Conservation (phyloP, 2,113 vertebrate species). For the Himantopus leucocephalus region DNA sequence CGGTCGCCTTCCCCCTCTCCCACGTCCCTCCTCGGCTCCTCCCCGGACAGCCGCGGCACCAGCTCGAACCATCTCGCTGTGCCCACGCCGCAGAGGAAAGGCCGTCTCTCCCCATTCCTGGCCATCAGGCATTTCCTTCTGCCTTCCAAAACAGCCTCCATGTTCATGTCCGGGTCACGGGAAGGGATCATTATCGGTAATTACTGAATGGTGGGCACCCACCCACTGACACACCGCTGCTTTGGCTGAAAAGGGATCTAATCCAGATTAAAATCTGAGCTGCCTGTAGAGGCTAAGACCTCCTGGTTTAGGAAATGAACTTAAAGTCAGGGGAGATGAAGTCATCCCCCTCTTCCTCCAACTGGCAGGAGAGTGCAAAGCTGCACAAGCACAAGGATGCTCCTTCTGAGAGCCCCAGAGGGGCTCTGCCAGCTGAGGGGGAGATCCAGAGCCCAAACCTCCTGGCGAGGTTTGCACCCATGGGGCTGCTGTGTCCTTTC, state of each 20-base stretch:
- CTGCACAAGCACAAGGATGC: not conserved
- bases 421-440: not conserved
- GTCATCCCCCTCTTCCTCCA: not conserved
- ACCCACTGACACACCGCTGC: fast-evolving
- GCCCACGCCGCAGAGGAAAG: constrained; percentile 4
- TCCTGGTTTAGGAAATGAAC: not conserved
- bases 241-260: not conserved
- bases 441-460: not conserved
- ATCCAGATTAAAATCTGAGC: not conserved
- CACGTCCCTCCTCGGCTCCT: not conserved
- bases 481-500: not conserved
- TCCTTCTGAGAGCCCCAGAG: not conserved
- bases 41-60: not conserved
- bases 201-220: not conserved
- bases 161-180: constrained; percentile 79
- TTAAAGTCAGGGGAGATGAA: not conserved
- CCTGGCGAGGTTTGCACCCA: not conserved
- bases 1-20: constrained; percentile 21
- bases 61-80: constrained; percentile 68
- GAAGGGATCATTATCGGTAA: constrained; percentile 80
- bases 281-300: not conserved
- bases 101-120: constrained; percentile 65
- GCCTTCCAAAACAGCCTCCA: constrained; percentile 74
- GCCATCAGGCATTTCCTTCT: constrained; percentile 75
- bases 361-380: not conserved